A percentile compares a stretch with the other conserved stretches of the same genome.
phyloP scores from a whole-genome alignment of 2,113 vertebrate genomes.

The Caloenas nicobarica region DNA sequence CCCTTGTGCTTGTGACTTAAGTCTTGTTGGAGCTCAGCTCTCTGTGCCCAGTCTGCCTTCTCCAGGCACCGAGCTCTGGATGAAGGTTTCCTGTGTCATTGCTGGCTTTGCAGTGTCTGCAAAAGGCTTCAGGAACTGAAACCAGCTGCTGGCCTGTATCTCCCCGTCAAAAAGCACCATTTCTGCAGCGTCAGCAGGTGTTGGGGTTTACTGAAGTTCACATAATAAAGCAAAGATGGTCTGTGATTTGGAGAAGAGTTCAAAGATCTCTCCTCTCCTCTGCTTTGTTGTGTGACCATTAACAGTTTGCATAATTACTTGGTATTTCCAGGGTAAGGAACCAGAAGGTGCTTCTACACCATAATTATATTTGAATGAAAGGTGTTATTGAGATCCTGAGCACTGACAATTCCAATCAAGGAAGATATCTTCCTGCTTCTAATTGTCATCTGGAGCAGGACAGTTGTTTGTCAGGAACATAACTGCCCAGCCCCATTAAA shows the following conservation, averaged over 20 bases:
- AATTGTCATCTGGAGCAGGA: not conserved
- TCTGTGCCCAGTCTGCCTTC: not conserved
- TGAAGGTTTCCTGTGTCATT: not conserved
- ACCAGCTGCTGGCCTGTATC: not conserved
- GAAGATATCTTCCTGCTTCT: fast-evolving
- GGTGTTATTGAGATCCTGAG: not conserved
- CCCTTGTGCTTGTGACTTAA: not conserved
- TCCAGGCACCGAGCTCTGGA: not conserved
- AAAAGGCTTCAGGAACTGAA: not conserved
- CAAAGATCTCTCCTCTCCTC: not conserved
- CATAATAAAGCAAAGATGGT: not conserved
- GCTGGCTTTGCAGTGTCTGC: not conserved
- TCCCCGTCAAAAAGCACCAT: not conserved
- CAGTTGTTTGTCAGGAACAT: not conserved
- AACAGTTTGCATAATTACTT: not conserved
- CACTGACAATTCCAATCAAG: fast-evolving
- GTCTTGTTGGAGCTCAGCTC: not conserved
- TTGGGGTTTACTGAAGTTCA: not conserved
- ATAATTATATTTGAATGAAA: not conserved
- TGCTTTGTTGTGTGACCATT: not conserved
- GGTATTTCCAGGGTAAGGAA: not conserved
- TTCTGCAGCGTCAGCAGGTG: not conserved
- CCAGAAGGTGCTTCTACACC: not conserved
- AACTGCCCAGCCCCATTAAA: not conserved
- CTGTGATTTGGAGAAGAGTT: not conserved